These are phyloP conservation scores for Sylvia atricapilla DNA, from an alignment of 2,113 vertebrate genomes.

Conservation along the genomic window DNA sequence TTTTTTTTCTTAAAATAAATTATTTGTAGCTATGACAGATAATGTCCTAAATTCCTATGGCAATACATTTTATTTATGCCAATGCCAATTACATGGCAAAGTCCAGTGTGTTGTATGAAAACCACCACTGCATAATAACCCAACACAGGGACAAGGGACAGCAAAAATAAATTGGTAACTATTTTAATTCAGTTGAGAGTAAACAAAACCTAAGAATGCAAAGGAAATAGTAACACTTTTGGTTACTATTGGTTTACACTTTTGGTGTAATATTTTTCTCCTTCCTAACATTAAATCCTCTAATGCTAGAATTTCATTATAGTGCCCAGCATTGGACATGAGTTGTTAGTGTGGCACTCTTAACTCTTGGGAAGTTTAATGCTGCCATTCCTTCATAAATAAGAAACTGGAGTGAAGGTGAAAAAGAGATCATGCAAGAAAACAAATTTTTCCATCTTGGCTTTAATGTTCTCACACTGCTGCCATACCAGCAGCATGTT, in stretches of 20 bases:
- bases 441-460: background rate
- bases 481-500: background rate
- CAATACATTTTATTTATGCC: background rate
- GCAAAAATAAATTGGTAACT: background rate
- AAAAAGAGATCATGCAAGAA: background rate
- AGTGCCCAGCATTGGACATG: background rate
- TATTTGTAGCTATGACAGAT: background rate
- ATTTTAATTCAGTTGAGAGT: background rate
- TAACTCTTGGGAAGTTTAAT: background rate
- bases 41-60: background rate
- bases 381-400: background rate
- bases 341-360: background rate
- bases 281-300: background rate
- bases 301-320: background rate
- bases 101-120: background rate
- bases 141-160: background rate
- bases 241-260: too few species aligned
- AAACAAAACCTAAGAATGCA: background rate
- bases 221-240: background rate
- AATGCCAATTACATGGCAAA: background rate
- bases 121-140: background rate
- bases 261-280: background rate
- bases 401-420: background rate
- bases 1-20: background rate
- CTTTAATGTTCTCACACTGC: background rate